Evolutionary conservation across 1,140 invertebrate species (phyloP).

Genomic region (Asobara japonica): DNA sequence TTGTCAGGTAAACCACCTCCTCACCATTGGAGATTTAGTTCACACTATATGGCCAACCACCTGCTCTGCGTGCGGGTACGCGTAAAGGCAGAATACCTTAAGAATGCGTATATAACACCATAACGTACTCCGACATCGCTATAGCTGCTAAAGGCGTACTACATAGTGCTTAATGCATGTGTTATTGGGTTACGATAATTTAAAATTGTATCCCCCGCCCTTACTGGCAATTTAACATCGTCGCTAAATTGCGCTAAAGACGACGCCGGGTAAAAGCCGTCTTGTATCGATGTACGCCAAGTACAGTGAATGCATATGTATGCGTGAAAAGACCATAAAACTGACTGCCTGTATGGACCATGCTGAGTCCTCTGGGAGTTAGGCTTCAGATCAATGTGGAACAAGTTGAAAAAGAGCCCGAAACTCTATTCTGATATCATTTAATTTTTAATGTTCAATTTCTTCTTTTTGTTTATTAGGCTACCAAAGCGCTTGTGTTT

Average conservation of each 20-base stretch:
- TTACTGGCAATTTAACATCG: constrained; percentile 21
- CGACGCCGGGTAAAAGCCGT: neutral
- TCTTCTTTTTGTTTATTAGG: neutral
- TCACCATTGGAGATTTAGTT: constrained; percentile 14
- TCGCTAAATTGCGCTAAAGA: neutral
- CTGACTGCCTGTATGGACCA: too few relatives aligned
- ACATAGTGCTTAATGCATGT: constrained; percentile 48
- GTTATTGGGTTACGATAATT: constrained; percentile 53
- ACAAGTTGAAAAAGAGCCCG: neutral
- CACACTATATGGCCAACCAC: neutral
- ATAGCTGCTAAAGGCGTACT: constrained; percentile 46
- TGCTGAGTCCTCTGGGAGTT: too few relatives aligned
- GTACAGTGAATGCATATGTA: neutral
- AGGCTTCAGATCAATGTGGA: neutral
- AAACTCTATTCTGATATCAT: constrained; percentile 10
- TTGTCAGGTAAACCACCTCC: constrained; percentile 58
- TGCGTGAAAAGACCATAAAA: too few relatives aligned
- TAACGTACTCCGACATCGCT: neutral
- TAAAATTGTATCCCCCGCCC: constrained; percentile 42
- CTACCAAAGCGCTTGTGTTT: neutral
- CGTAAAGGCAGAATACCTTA: neutral
- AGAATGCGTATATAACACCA: neutral
- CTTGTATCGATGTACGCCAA: neutral
- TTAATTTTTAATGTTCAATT: constrained; percentile 1
- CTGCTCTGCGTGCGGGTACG: neutral